These are phyloP conservation scores for Neelides folsomi DNA, from an alignment of 2,888 invertebrate genomes.

Conservation along the genomic window DNA sequence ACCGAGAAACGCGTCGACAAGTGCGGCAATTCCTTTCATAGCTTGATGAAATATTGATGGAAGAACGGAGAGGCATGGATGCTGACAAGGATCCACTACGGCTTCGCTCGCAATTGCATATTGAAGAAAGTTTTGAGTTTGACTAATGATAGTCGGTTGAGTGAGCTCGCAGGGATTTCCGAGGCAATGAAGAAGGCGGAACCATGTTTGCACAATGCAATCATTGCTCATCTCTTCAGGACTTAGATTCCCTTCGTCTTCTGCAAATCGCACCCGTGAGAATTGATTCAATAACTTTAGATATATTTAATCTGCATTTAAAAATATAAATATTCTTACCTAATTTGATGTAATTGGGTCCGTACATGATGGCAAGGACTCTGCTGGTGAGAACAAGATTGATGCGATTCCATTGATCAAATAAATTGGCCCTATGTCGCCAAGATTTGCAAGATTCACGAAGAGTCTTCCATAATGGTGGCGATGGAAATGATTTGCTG, in stretches of 20 bases:
- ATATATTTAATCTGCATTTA: conserved; percentile 59
- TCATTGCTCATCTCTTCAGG: conserved; percentile 74
- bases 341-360: conserved; percentile 42
- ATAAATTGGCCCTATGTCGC: conserved; percentile 82
- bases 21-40: conserved; percentile 79
- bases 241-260: conserved; percentile 70
- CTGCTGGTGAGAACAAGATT: conserved; percentile 76
- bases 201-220: conserved; percentile 90
- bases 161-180: conserved; percentile 90
- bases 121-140: conserved; percentile 54
- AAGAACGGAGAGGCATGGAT: conserved; percentile 67
- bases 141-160: conserved; percentile 60
- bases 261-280: conserved; percentile 40
- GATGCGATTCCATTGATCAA: conserved; percentile 90
- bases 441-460: conserved; percentile 83
- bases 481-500: conserved; percentile 76
- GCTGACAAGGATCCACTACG: conserved; percentile 72
- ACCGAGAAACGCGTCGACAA: conserved; percentile 93
- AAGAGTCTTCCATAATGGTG: conserved; percentile 88
- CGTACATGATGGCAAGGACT: conserved; percentile 75
- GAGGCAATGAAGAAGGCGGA: conserved; percentile 79
- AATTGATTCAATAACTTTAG: background rate
- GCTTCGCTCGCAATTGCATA: conserved; percentile 67
- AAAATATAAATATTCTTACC: conserved; percentile 15
- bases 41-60: conserved; percentile 86